Conservation (phyloP, 2,888 invertebrate species). For the Nephrotoma guestfalica region DNA sequence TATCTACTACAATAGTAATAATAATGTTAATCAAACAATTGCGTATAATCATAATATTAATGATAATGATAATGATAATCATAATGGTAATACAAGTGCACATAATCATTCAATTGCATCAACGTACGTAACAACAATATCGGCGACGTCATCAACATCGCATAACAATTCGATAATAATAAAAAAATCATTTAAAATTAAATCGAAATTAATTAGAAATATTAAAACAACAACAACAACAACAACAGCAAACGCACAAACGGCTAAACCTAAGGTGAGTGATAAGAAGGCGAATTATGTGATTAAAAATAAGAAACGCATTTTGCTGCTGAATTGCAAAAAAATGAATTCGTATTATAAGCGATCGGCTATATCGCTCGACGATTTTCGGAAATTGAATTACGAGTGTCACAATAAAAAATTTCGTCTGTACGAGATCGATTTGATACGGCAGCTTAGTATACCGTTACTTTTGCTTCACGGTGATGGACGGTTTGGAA, state of each 20-base stretch:
- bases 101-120: background rate
- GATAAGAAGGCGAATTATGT: background rate
- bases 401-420: background rate
- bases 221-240: slow-evolving; percentile 1
- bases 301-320: background rate
- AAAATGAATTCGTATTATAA: background rate
- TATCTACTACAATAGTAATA: background rate
- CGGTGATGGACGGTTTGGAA: background rate
- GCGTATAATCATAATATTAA: slow-evolving; percentile 21
- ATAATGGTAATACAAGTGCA: background rate
- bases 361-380: slow-evolving; percentile 10
- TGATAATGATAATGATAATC: background rate
- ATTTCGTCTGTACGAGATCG: background rate
- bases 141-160: slow-evolving; percentile 35
- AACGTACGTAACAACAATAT: slow-evolving; percentile 10
- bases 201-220: background rate
- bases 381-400: slow-evolving; percentile 8
- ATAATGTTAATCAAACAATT: slow-evolving; percentile 28
- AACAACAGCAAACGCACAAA: background rate
- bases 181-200: slow-evolving; percentile 23
- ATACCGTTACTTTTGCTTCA: background rate
- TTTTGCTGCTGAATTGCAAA: background rate
- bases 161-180: slow-evolving; percentile 33
- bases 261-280: background rate
- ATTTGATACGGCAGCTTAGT: background rate